Conservation (phyloP, 2,888 invertebrate species). For the Nymphalis polychloros region DNA sequence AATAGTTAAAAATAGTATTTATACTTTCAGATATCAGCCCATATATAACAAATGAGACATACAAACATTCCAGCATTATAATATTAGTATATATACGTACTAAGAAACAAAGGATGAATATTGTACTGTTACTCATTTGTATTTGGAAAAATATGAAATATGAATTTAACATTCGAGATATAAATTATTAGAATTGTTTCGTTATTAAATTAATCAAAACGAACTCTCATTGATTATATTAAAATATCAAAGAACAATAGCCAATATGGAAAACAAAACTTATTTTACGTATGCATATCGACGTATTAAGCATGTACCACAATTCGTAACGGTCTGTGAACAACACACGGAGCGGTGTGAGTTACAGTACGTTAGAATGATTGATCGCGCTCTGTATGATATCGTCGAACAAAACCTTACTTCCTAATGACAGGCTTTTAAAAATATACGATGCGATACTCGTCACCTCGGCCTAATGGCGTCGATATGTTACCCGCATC, state of each 20-base stretch:
- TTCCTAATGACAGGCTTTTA: slow-evolving; percentile 75
- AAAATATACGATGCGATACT: slow-evolving; percentile 58
- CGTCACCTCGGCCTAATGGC: slow-evolving; percentile 71
- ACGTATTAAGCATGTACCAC: slow-evolving; percentile 35
- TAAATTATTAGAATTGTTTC: background rate
- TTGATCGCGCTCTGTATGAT: slow-evolving; percentile 67
- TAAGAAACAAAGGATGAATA: no score
- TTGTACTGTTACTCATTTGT: no score
- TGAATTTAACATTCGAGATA: no score
- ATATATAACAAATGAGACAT: no score
- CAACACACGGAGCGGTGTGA: slow-evolving; percentile 47
- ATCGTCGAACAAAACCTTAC: slow-evolving; percentile 61
- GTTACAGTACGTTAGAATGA: slow-evolving; percentile 60
- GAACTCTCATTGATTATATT: background rate
- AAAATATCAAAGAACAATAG: slow-evolving; percentile 8
- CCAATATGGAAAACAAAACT: slow-evolving; percentile 13
- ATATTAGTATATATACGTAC: no score
- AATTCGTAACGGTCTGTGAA: slow-evolving; percentile 60
- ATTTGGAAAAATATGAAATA: no score
- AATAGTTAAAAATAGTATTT: background rate
- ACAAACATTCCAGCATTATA: no score
- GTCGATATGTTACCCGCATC: slow-evolving; percentile 75
- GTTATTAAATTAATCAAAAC: background rate
- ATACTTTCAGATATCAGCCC: background rate
- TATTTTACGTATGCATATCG: slow-evolving; percentile 34